Base-by-base conservation (phyloP, 2,113 vertebrate species). In the Ceyx margarethae region DNA sequence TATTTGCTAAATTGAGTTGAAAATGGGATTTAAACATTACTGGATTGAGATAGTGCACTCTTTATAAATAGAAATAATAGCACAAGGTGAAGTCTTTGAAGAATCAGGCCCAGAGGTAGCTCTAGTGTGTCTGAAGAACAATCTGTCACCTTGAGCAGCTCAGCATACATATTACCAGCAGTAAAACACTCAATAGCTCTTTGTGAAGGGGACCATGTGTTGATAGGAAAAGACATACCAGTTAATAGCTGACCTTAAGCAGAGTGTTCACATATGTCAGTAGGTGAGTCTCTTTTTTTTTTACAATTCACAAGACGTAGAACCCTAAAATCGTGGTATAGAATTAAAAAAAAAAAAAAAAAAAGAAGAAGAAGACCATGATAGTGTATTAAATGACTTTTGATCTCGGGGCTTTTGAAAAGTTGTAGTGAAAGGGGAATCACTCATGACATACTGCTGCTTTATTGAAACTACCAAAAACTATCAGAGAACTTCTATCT, bases 151-250 rank as follows among this genome's bases (percentile, higher is more conserved):
- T 93, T 84, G 62, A 71, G 89, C 72, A 87, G 94, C 33, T 87
- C 77, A 82, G 35, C 60, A 77, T 56, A 81, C 21, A 85, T 72
- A 87, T 91, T 79, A 92, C 64, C 50, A 89, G 84, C 81, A 79
- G 89, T 89, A 94, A 95, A 95, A 94, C 67, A 81, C 81, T 94
- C 92, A 96, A 92, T 95, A 80, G 91, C 67, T 93, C 94, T 96
- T 96, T 95, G 95, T 96, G 91, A 95, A 89, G 54, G 67, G 64
- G 92, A 95, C 89, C 91, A 91, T 79, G 80, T 93, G 93, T 86
- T 94, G 86, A 91, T 90, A 92, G 74, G 75, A 95, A 96, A 93
- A 94, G 88, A 93, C 91, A 89, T 81, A 82, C 74, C 71, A 92
- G 90, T 79, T 94, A 92, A 91, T 66, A 84, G 92, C 54, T 93